Evolutionary conservation across 2,113 vertebrate species (phyloP), one percentile per base, ranked within the genome.

Genomic region (Pseudolaguvia tuberculata): DNA sequence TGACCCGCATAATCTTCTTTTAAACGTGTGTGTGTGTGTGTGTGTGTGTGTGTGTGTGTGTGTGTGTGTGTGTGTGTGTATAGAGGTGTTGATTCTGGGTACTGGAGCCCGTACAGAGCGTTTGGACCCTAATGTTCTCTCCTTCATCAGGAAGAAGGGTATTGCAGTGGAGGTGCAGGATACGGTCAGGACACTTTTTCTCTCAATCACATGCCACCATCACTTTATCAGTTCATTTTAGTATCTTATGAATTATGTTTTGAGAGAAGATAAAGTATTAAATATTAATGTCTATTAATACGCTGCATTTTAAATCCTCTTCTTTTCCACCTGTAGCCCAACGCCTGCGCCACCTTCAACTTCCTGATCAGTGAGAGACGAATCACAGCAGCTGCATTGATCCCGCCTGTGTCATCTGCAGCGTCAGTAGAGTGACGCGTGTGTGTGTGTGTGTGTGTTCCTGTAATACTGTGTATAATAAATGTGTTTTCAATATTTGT

Each of bases 341-440:
- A 98, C 0, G 97, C 97, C 0, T 99, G 96, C 7, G 96, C 96
- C 21, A 98, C 96, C 0, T 99, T 96, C 89, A 99, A 99, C 90
- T 95, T 98, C 84, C 85, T 99, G 63, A 83, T 66, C 0, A 94
- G 86, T 1, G 97, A 99, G 83, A 83, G 88, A 11, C 91, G 96
- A 0, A 0, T 92, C 2, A 82, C 86, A 0, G 97, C 93, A 3
- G 96, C 96, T 1, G 96, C 86, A 17, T 90, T 99, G 45, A 99
- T 99, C 52, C 97, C 97, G 3, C 94, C 85, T 1, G 0, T 29
- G 42, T 84, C 73, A 74, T 84, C 53, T 21, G 48, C 20, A 11
- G 29, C 6, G 12, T 45, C 53, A 7, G 27, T 75, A 35, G 84
- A 87, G 3, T 87, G 27, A 81, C 7, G 5, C 25, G 52, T 79